Base-by-base conservation (phyloP, 2,113 vertebrate genomes). In the Mungos mungo region DNA sequence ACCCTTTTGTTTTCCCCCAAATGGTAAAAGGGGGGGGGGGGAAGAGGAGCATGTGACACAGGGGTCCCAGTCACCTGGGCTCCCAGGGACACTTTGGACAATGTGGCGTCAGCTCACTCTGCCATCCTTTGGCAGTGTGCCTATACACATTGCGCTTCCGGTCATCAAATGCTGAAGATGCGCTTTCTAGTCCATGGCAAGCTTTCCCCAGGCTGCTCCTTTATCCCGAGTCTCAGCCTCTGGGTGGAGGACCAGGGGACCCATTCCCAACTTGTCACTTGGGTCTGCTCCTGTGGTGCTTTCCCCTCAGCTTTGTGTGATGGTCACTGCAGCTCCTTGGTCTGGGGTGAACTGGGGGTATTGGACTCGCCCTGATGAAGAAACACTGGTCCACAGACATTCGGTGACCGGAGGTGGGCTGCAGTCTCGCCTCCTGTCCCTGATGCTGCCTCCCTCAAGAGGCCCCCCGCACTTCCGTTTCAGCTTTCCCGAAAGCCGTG, bases 401-500 rank as follows among this genome's bases (percentile, higher is more conserved):
- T 35, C 16, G 16, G 79, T 8, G 50, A 29, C 19, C 25, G 2
- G 23, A 21, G 18, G 50, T 1, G 38, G 18, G 65, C 72, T 47
- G 41, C 27, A 15, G 7, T 10, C 69, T 21, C 0, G 0, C 97
- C 95, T 98, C 68, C 97, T 97, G 12, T 96, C 98, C 80, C 96
- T 98, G 96, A 97, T 98, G 95, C 97, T 89, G 84, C 96, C 97
- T 31, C 97, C 98, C 0, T 98, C 96, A 98, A 96, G 4, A 97
- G 97, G 0, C 0, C 74, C 74, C 29, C 41, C 10, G 35, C 91
- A 79, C 72, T 95, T 97, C 69, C 13, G 0, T 95, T 84, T 74
- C 69, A 99, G 99, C 98, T 11, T 97, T 98, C 31, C 98, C 98
- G 7, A 98, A 98, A 93, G 89, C 98, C 1, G 77, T 98, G 83